Evolutionary conservation across 2,888 invertebrate species (phyloP), one percentile per base, ranked within the genome.

Genomic region (Hyalella azteca): DNA sequence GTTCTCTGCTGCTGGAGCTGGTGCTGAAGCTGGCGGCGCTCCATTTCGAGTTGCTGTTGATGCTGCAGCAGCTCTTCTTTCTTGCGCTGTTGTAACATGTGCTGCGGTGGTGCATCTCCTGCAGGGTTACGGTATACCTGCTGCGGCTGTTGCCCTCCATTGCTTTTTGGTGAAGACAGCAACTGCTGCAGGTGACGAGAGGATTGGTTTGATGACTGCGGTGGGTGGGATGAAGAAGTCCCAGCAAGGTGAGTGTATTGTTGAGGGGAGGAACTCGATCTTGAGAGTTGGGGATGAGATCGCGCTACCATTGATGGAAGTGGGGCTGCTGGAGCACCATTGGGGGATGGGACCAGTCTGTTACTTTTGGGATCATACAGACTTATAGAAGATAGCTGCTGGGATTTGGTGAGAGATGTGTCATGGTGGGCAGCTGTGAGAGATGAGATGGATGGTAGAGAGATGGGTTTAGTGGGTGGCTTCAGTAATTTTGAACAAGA

Each of bases 141-240:
- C 73, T 73, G 73, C 75, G 40, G 75, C 73, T 73, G 73, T 11
- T 73, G 73, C 11, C 19, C 7, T 5, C 29, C 32, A 26, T 22
- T 40, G 15, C 54, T 40, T 7, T 32, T 77, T 26, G 75, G 32
- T 22, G 75, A 45, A 7, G 75, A 75, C 1, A 75, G 75, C 54
- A 54, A 59, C 59, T 77, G 77, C 77, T 77, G 77, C 22, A 54
- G 54, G 22, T 77, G 54, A 7, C 66, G 32, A 36, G 66, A 66
- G 9, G 76, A 29, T 5, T 13, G 5, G n/a, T 48, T 13, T 7
- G 76, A 19, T 1, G 49, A 11, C 4, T 45, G 36, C 2, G 73
- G 15, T 19, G 40, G 45, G 41, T 26, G 48, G 15, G 48, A 29
- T 26, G 75, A 75, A 7, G 48, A 29, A 39, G 41, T 26, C 1